These are phyloP conservation scores for Macaria notata DNA, from an alignment of 2,888 invertebrate species.

Conservation along the genomic window DNA sequence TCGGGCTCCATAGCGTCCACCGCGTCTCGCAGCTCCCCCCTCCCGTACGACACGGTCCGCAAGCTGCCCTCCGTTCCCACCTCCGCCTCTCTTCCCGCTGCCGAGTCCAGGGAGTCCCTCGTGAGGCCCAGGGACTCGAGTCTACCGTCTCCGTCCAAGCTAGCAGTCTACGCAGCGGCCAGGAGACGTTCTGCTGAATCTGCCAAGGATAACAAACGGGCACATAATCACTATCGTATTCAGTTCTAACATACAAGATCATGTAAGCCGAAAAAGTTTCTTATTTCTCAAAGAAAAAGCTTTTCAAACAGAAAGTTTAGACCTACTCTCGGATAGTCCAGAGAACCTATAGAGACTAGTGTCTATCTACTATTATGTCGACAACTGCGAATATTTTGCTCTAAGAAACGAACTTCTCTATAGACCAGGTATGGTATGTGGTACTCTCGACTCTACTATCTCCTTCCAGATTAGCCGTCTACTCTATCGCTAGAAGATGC, in stretches of 20 bases:
- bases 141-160: conserved; percentile 84
- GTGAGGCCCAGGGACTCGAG: conserved; percentile 73
- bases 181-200: conserved; percentile 82
- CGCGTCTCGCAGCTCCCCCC: conserved; percentile 70
- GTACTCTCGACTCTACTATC: conserved; percentile 14
- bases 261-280: too few species aligned
- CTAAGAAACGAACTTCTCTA: too few species aligned
- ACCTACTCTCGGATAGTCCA: too few species aligned
- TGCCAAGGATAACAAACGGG: conserved; percentile 80
- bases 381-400: too few species aligned
- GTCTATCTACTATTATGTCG: too few species aligned
- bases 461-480: conserved; percentile 21
- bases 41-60: conserved; percentile 72
- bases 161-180: conserved; percentile 81
- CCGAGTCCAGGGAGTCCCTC: conserved; percentile 76
- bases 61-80: conserved; percentile 76
- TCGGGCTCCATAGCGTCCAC: conserved; percentile 74
- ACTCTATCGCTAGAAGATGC: conserved; percentile 38
- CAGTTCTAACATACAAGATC: background rate
- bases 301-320: too few species aligned
- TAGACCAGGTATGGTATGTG: too few species aligned
- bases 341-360: too few species aligned
- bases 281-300: too few species aligned
- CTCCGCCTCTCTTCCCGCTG: conserved; percentile 75
- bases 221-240: conserved; percentile 84